Base-by-base conservation (phyloP, 1,140 invertebrate species). In the Nixonia krombeini region DNA sequence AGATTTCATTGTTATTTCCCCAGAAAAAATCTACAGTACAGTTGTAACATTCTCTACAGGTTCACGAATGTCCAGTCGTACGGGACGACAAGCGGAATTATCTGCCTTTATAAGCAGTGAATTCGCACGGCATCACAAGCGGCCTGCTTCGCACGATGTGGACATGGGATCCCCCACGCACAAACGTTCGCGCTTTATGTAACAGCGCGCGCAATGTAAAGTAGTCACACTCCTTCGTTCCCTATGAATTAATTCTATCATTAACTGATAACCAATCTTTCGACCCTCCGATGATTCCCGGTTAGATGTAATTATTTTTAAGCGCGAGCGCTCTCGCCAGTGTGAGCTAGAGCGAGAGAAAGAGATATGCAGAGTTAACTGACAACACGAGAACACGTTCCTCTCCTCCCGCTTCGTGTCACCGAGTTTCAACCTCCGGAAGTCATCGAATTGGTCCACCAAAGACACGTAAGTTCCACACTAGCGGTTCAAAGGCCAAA, bases 61-160 rank as follows among this genome's bases (percentile, higher is more conserved):
- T 47, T 76, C 83, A 57, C 76, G 76, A 66, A 78, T 82, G 71
- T 79, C 80, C 50, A 74, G 82, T 49, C 80, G 78, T 62, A 63
- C 79, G 58, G 80, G 81, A 47, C 72, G 78, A 56, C 81, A 83
- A 74, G 86, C 89, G 21, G 92, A 93, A 77, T 83, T 93, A 52
- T 92, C 90, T 80, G 87, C 90, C 64, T 93, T 93, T 81, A 92
- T 93, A 76, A 88, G 88, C 70, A 91, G 91, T 70, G 92, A 93
- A 84, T 91, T 92, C 75, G 90, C 90, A 50, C 87, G 92, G 47
- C 90, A 93, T 86, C 87, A 88, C 77, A 94, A 93, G 85, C 87
- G 92, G 72, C 89, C 90, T 16, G 89, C 90, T 33, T 84, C 88
- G 23, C 87, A 87, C 46, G 88, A 90, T 73, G 89, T 90, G 35